phyloP scores from a whole-genome alignment of 2,113 vertebrate genomes.

The Perca schrenkii region DNA sequence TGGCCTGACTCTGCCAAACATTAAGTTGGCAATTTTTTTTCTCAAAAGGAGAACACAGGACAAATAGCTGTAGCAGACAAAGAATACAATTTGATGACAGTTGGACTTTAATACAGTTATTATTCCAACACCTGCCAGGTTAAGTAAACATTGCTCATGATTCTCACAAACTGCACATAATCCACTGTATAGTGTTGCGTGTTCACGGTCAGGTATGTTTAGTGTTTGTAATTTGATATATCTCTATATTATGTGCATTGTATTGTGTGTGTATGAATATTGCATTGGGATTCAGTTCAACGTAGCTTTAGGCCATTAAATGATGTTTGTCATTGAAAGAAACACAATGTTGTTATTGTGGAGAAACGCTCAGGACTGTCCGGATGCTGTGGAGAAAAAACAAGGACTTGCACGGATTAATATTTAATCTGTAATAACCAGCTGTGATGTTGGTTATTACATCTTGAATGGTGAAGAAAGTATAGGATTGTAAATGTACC shows the following conservation, averaged over 20 bases:
- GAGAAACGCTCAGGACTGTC: slow-evolving; percentile 86
- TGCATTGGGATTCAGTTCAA: not conserved
- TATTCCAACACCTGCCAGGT: no score
- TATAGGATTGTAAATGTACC: slow-evolving; percentile 65
- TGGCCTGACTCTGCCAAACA: no score
- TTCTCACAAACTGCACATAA: not conserved
- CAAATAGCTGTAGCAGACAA: no score
- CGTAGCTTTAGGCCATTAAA: not conserved
- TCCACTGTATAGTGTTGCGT: not conserved
- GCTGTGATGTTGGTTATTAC: no score
- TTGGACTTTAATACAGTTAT: no score
- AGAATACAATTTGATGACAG: no score
- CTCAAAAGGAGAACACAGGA: no score
- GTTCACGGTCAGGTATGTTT: not conserved
- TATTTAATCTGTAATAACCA: not conserved
- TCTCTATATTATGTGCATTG: not conserved
- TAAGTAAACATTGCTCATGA: not conserved
- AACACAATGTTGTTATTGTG: slow-evolving; percentile 52
- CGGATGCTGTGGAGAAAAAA: slow-evolving; percentile 88
- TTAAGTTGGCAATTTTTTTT: no score
- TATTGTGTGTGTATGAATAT: not conserved
- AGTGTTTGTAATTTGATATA: not conserved
- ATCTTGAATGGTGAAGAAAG: slow-evolving; percentile 50
- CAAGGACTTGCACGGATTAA: not conserved
- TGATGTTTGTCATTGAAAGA: not conserved